phyloP scores from a whole-genome alignment of 1,140 invertebrate species.

The Listronotus oregonensis region DNA sequence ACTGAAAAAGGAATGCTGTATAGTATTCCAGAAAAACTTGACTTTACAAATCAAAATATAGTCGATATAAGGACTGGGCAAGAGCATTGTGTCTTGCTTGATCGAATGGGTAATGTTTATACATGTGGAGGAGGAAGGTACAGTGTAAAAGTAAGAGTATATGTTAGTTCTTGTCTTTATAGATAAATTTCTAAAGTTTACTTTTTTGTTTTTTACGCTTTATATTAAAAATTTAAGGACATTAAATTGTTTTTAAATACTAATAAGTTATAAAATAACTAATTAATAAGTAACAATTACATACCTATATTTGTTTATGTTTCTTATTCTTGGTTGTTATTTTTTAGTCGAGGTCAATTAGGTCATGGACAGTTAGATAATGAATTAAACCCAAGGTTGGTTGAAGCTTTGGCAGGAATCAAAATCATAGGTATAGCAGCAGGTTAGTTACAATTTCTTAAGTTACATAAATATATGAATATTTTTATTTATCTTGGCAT shows the following conservation, averaged over 20 bases:
- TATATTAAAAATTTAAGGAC: too few species aligned
- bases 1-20: constrained; percentile 62
- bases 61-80: constrained; percentile 74
- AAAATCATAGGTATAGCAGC: constrained; percentile 70
- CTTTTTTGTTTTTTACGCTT: too few species aligned
- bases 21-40: constrained; percentile 63
- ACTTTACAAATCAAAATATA: constrained; percentile 61
- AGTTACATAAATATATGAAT: too few species aligned
- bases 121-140: constrained; percentile 83
- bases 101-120: constrained; percentile 73
- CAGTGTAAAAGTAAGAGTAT: constrained; percentile 3
- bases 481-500: too few species aligned
- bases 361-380: constrained; percentile 74
- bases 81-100: constrained; percentile 78
- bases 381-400: constrained; percentile 63
- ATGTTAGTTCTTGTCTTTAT: not conserved
- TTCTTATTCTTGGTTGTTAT: constrained; percentile 8
- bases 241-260: too few species aligned
- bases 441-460: constrained; percentile 7
- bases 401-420: constrained; percentile 77
- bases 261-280: too few species aligned
- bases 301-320: too few species aligned
- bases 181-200: not conserved
- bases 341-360: constrained; percentile 78
- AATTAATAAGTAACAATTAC: too few species aligned